Conservation (phyloP, 2,113 vertebrate species). For the Chionodraco myersi region DNA sequence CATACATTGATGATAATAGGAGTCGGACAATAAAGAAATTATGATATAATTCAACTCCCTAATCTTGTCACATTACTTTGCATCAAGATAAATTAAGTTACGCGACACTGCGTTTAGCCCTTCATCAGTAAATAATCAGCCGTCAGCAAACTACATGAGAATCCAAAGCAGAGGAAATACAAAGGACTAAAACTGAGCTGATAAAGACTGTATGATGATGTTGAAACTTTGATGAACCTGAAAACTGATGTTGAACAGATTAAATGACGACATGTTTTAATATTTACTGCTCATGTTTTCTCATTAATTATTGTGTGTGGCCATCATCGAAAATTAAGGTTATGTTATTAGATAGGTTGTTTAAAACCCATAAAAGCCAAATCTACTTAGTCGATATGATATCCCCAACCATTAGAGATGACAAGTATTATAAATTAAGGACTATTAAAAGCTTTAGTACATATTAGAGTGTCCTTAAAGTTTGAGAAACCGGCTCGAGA, state of each 20-base stretch:
- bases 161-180: neutral
- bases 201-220: neutral
- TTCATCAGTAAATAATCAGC: constrained; percentile 35
- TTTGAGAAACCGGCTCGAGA: no score
- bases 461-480: neutral
- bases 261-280: neutral
- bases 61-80: constrained; percentile 23
- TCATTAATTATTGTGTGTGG: neutral
- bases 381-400: neutral
- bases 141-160: constrained; percentile 24
- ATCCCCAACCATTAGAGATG: neutral
- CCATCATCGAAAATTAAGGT: neutral
- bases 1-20: neutral
- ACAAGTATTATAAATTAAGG: neutral
- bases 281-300: neutral
- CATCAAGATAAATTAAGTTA: constrained; percentile 36
- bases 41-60: neutral
- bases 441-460: constrained; percentile 6
- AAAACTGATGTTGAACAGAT: neutral
- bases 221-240: neutral
- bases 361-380: neutral
- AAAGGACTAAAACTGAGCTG: neutral
- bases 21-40: neutral
- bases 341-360: constrained; percentile 1
- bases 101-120: constrained; percentile 21